Base-by-base conservation (phyloP, 1,140 invertebrate species). In the Dendrolimus kikuchii region DNA sequence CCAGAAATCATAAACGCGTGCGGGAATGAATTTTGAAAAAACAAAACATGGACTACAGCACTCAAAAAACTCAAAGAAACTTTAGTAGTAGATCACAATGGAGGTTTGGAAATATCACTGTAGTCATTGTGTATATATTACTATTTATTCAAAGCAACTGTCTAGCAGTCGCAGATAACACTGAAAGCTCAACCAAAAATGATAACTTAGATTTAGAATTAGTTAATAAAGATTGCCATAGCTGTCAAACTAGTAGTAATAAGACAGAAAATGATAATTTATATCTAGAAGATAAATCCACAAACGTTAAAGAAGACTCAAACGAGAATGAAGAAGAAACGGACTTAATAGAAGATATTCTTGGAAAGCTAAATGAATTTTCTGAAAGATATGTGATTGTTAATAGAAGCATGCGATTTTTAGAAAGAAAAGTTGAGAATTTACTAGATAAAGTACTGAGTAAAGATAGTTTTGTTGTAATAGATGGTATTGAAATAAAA, bases 401-500 rank as follows among this genome's bases (percentile, higher is more conserved):
- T 40, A 84, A 84, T 64, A 72, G 64, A 52, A 86, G 79, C 7
- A 73, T 78, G 50, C 60, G 53, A 38, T 60, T 72, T 42, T 53
- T 86, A 58, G 68, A 77, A 53, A 59, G 68, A 44, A 64, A 77
- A 57, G 55, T 83, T 42, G 80, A 82, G 64, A 65, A 65, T 42
- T 57, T 74, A 46, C 40, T 86, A 47, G 74, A 82, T 59, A 64
- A 76, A 44, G 72, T 63, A 38, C 44, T 80, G 44, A 69, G 52
- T 43, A 69, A 74, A 55, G 77, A 81, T 58, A 69, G 54, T 40
- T 79, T 75, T 57, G 75, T 74, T 56, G 63, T 87, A 57, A 65
- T 84, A 40, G 81, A 83, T 42, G 85, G 83, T 10, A 53, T 86
- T 49, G 79, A 82, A 72, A 78, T 85, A 38, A 77, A 83, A 63